Evolutionary conservation across 1,140 invertebrate species (phyloP), one percentile per base, ranked within the genome.

Genomic region (Grapholita molesta): DNA sequence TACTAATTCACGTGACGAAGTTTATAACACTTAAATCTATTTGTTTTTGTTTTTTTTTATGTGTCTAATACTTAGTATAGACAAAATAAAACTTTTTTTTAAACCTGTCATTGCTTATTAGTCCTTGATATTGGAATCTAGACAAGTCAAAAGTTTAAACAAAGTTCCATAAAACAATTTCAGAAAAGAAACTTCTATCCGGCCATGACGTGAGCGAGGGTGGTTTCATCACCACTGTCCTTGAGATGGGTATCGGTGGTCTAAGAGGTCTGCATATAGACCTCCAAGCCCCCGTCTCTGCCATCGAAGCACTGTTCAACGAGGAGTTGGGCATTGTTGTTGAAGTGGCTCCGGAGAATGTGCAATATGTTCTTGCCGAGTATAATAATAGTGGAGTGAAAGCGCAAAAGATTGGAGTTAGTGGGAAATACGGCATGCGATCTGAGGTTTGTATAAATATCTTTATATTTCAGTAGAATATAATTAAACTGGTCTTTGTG

Each of bases 201-300:
- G 98, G 98, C 1, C 99, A 99, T 88, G 99, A 99, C 91, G 93
- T 99, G 0, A 99, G 98, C 88, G 99, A 99, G 92, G 99, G 99
- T 38, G 99, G 99, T 24, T 89, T 99, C 3, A 93, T 99, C 30
- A 97, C 96, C 0, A 97, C 96, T 82, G 80, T 98, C 0, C 80
- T 99, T 33, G 99, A 99, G 92, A 99, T 99, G 98, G 96, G 96
- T 30, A 98, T 99, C 85, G 98, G 95, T 72, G 98, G 98, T 65
- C 93, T 99, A 67, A 95, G 95, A 82, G 98, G 98, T 4, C 78
- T 98, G 0, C 82, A 95, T 8, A 82, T 98, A 0, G 92, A 97
- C 73, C 83, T 95, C n/a, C 93, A 91, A 61, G 78, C 85, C 15
- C 73, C 79, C 30, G 93, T 93, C 12, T 85, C 90, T 0, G 88